A percentile compares a stretch with the other conserved stretches of the same genome.
These are phyloP conservation scores for Myopa testacea DNA, from an alignment of 2,888 invertebrate species.

Conservation along the genomic window DNA sequence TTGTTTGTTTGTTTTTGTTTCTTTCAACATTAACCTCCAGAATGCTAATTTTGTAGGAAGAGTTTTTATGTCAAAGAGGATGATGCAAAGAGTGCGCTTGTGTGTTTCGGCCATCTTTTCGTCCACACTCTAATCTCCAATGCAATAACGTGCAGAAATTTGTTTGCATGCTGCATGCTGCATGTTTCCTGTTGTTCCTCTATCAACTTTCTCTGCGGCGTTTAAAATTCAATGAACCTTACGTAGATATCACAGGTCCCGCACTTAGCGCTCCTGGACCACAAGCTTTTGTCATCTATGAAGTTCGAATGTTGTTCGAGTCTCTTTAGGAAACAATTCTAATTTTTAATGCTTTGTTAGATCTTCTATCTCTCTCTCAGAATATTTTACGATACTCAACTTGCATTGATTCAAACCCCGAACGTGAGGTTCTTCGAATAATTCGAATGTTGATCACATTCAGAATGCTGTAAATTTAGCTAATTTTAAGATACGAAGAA, in stretches of 20 bases:
- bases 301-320: too few species aligned
- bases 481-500: too few species aligned
- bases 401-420: too few species aligned
- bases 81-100: neutral
- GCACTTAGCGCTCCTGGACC: neutral
- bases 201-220: neutral
- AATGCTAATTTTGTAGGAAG: slow-evolving; percentile 9
- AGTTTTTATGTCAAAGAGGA: neutral
- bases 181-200: neutral
- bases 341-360: too few species aligned
- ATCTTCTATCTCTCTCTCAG: too few species aligned
- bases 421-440: too few species aligned
- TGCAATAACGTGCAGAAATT: neutral
- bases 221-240: slow-evolving; percentile 21
- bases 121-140: too few species aligned
- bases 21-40: slow-evolving; percentile 25
- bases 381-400: too few species aligned
- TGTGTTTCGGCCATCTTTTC: too few species aligned
- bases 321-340: too few species aligned
- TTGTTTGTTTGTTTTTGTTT: neutral
- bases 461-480: too few species aligned
- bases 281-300: neutral
- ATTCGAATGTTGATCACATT: too few species aligned
- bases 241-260: neutral
- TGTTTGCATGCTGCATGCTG: neutral